These are phyloP conservation scores for Xerus inauris DNA, from an alignment of 2,113 vertebrate species.

Conservation along the genomic window DNA sequence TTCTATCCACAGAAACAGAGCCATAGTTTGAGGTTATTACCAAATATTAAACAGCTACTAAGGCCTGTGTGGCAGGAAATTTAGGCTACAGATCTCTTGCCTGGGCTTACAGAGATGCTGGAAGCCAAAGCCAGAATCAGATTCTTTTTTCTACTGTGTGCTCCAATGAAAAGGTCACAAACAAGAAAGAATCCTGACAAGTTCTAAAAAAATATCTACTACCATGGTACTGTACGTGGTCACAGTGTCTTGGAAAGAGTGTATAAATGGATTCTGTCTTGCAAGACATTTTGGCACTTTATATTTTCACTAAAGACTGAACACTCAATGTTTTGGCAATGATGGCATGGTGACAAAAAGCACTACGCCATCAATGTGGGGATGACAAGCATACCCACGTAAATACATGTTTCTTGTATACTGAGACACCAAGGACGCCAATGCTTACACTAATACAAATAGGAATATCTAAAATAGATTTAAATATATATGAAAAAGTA, in stretches of 20 bases:
- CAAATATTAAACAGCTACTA: neutral
- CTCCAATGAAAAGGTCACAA: neutral
- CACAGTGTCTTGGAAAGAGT: slow-evolving; percentile 54
- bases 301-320: slow-evolving; percentile 51
- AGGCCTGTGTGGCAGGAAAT: neutral
- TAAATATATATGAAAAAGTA: neutral
- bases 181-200: neutral
- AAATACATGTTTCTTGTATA: neutral
- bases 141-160: neutral
- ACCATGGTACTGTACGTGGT: neutral
- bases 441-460: neutral
- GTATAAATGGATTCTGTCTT: slow-evolving; percentile 28
- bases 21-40: neutral
- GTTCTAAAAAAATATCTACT: neutral
- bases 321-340: slow-evolving; percentile 49
- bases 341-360: slow-evolving; percentile 17
- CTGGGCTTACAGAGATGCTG: neutral
- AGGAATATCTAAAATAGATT: neutral
- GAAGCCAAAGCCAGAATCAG: neutral
- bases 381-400: neutral
- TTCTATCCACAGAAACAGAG: neutral
- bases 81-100: neutral
- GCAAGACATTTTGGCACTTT: slow-evolving; percentile 72
- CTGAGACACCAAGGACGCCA: neutral
- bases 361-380: neutral